Percentiles rank a stretch among this genome's conserved stretches.
Conservation (phyloP, 2,888 invertebrate genomes). For the Mycogona germanica region DNA sequence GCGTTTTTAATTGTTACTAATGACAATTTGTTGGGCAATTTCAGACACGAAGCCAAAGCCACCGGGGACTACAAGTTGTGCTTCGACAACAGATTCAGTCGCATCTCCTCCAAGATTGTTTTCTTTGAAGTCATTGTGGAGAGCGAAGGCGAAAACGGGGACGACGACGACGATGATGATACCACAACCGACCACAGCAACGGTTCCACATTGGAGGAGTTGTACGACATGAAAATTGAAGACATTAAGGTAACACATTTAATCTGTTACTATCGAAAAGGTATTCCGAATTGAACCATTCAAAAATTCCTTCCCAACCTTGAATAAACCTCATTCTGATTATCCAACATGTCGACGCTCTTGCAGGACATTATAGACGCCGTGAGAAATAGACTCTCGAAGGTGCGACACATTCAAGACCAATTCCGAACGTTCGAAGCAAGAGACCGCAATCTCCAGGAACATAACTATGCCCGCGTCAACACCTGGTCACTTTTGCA, state of each 20-base stretch:
- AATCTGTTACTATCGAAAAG: no score
- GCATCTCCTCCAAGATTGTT: conserved; percentile 68
- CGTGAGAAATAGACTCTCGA: conserved; percentile 40
- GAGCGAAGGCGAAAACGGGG: conserved; percentile 41
- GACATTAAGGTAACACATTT: conserved; percentile 38
- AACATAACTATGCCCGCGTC: conserved; percentile 65
- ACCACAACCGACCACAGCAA: conserved; percentile 20
- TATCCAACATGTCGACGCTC: no score
- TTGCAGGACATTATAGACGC: conserved; percentile 51
- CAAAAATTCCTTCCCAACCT: not conserved
- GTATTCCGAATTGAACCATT: not conserved
- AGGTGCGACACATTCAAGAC: conserved; percentile 39
- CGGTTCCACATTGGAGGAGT: conserved; percentile 34
- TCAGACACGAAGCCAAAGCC: conserved; percentile 40
- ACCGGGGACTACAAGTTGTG: conserved; percentile 72
- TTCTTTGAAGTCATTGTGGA: conserved; percentile 62
- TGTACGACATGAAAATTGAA: conserved; percentile 42
- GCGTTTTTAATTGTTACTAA: conserved; percentile 9
- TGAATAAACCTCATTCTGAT: not conserved
- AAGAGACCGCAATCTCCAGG: conserved; percentile 65
- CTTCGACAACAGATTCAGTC: conserved; percentile 74
- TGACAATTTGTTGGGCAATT: conserved; percentile 22
- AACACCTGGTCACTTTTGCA: conserved; percentile 66
- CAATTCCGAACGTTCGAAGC: conserved; percentile 60
- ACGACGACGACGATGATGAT: conserved; percentile 36